Conservation (phyloP, 2,113 vertebrate species). For the Pluvialis apricaria region DNA sequence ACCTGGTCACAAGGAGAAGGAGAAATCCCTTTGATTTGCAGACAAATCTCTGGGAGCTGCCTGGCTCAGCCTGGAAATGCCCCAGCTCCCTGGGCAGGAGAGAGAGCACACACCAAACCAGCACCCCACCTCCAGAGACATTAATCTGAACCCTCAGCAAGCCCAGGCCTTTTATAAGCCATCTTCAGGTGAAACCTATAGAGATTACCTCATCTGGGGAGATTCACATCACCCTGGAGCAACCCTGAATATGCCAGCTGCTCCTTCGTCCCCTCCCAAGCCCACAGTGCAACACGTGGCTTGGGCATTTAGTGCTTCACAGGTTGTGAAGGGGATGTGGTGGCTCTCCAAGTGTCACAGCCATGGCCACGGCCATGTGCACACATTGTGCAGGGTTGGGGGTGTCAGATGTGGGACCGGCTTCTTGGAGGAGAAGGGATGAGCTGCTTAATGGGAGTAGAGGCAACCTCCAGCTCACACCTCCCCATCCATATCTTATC, state of each 20-base stretch:
- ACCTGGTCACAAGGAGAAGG: background rate
- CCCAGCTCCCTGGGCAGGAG: background rate
- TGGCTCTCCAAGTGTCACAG: background rate
- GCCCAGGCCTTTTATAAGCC: background rate
- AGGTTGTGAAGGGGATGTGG: background rate
- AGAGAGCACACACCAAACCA: rapidly evolving
- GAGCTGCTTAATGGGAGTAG: background rate
- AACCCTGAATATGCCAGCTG: background rate
- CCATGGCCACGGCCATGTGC: background rate
- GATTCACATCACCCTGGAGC: background rate
- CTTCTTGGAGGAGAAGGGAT: background rate
- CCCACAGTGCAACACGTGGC: rapidly evolving
- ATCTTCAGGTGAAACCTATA: background rate
- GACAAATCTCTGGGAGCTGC: background rate
- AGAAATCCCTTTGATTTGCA: background rate
- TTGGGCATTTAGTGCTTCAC: background rate
- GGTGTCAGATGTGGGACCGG: background rate
- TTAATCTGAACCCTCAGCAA: rapidly evolving
- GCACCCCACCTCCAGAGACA: rapidly evolving
- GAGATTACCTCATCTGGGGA: background rate
- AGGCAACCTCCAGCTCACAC: background rate
- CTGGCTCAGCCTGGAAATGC: background rate
- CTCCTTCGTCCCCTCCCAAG: background rate
- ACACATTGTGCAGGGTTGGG: background rate
- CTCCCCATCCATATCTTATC: background rate